phyloP scores from a whole-genome alignment of 2,888 invertebrate species.

The Parnassius glacialis region DNA sequence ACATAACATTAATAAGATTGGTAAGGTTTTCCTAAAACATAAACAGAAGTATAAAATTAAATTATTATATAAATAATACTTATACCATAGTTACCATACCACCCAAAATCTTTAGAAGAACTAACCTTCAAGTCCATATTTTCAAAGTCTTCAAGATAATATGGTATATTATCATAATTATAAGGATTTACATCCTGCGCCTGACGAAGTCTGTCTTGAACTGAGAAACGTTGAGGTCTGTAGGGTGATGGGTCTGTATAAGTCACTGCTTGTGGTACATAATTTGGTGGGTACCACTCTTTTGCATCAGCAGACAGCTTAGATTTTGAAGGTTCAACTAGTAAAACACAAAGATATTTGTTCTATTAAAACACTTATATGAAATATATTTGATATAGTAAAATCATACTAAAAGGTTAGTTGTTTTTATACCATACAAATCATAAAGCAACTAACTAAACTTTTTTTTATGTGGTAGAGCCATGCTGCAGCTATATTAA shows the following conservation, averaged over 20 bases:
- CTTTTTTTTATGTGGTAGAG: no score
- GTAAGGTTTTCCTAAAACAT: constrained; percentile 69
- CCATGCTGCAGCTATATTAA: no score
- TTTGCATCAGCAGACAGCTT: constrained; percentile 80
- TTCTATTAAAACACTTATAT: neutral
- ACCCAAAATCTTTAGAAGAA: constrained; percentile 4
- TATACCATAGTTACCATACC: constrained; percentile 1
- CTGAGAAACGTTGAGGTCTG: constrained; percentile 63
- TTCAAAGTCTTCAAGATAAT: constrained; percentile 67
- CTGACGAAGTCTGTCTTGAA: constrained; percentile 72
- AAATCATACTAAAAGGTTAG: neutral
- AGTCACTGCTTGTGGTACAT: constrained; percentile 58
- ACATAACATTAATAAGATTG: constrained; percentile 86
- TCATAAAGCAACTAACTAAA: neutral
- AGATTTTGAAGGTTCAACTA: constrained; percentile 66
- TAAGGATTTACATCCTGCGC: constrained; percentile 70
- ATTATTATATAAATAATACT: constrained; percentile 5
- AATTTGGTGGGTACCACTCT: constrained; percentile 82
- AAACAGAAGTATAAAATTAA: constrained; percentile 14
- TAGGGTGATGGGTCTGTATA: constrained; percentile 59
- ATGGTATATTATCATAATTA: constrained; percentile 68
- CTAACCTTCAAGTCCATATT: constrained; percentile 66
- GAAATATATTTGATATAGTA: neutral
- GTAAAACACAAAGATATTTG: constrained; percentile 30
- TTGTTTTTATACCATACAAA: neutral